Evolutionary conservation across 2,888 invertebrate species (phyloP).

Genomic region (Ennomos erosarius): DNA sequence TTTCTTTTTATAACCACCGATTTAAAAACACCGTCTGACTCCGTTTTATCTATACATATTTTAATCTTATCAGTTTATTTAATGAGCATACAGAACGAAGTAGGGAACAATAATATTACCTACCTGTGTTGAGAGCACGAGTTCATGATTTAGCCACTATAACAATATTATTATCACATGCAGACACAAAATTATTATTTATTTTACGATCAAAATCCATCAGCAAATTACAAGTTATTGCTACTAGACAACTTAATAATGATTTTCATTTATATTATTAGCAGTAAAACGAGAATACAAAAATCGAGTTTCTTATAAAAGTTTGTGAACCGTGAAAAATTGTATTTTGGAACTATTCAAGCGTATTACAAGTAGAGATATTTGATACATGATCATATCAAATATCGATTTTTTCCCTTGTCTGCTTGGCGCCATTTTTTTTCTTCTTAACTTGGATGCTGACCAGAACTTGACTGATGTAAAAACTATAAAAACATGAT

Average conservation of each 20-base stretch:
- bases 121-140: constrained; percentile 47
- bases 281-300: constrained; percentile 43
- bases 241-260: constrained; percentile 46
- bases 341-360: constrained; percentile 65
- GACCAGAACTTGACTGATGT: constrained; percentile 27
- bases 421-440: constrained; percentile 71
- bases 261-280: constrained; percentile 41
- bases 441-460: constrained; percentile 33
- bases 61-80: constrained; percentile 62
- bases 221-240: constrained; percentile 47
- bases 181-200: constrained; percentile 18
- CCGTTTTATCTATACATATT: constrained; percentile 54
- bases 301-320: constrained; percentile 54
- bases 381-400: constrained; percentile 61
- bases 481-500: constrained; percentile 36
- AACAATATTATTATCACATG: constrained; percentile 18
- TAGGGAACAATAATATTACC: constrained; percentile 52
- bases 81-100: constrained; percentile 52
- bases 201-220: constrained; percentile 30
- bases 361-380: constrained; percentile 58
- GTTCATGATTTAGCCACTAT: constrained; percentile 9
- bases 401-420: constrained; percentile 58
- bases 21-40: constrained; percentile 27
- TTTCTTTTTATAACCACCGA: constrained; percentile 24
- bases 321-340: constrained; percentile 65